phyloP scores from a whole-genome alignment of 1,140 invertebrate species.

The Apolygus lucorum region DNA sequence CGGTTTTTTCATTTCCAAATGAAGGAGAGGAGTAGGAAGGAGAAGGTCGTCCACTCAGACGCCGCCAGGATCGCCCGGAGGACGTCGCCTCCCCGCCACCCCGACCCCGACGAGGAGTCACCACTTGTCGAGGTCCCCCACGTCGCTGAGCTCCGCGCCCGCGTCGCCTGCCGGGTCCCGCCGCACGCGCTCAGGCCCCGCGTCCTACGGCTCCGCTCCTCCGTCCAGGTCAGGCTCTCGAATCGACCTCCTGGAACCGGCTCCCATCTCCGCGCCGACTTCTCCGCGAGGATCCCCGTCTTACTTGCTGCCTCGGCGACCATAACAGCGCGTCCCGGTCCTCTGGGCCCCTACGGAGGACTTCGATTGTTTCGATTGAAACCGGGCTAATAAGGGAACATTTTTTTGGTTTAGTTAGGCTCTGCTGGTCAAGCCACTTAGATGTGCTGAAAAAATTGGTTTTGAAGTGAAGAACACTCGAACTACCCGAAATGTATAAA shows the following conservation, averaged over 20 bases:
- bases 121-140: constrained; percentile 36
- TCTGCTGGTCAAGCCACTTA: not conserved
- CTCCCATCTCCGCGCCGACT: constrained; percentile 20
- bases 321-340: constrained; percentile 16
- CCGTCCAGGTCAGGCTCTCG: constrained; percentile 22
- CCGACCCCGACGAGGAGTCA: not conserved
- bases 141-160: constrained; percentile 43
- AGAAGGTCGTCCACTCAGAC: constrained; percentile 15
- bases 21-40: constrained; percentile 13
- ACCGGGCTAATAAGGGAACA: not conserved
- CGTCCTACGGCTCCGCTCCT: constrained; percentile 48
- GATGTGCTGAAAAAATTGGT: no score
- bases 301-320: not conserved
- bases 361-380: constrained; percentile 3
- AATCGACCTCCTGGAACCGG: constrained; percentile 9
- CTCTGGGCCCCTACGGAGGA: constrained; percentile 10
- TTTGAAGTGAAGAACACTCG: no score
- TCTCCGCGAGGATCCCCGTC: constrained; percentile 16
- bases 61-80: constrained; percentile 14
- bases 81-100: constrained; percentile 17
- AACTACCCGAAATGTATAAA: no score
- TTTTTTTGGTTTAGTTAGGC: not conserved
- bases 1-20: not conserved
- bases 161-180: constrained; percentile 42
- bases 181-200: constrained; percentile 58